phyloP scores from a whole-genome alignment of 2,888 invertebrate genomes.

The Tetranychus truncatus region DNA sequence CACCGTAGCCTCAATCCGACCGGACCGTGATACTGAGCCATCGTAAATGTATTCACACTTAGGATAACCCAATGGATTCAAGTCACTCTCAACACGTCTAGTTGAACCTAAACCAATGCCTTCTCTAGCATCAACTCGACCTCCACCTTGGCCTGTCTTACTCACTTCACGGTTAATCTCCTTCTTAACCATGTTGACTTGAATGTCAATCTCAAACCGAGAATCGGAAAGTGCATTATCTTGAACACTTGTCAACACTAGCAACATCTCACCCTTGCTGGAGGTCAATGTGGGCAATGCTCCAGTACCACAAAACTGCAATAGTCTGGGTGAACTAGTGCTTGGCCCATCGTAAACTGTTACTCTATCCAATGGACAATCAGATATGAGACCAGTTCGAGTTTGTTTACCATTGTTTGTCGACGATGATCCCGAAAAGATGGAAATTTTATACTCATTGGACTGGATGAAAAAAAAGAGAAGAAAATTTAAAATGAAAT shows the following conservation, averaged over 20 bases:
- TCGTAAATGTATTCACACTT: constrained; percentile 15
- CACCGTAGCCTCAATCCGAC: constrained; percentile 30
- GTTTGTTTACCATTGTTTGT: constrained; percentile 16
- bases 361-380: constrained; percentile 33
- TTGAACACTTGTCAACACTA: constrained; percentile 61
- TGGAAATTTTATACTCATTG: constrained; percentile 51
- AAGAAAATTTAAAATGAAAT: not conserved
- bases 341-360: constrained; percentile 65
- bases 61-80: too few relatives aligned
- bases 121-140: constrained; percentile 18
- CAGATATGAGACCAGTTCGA: constrained; percentile 22
- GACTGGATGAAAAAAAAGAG: constrained; percentile 38
- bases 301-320: constrained; percentile 61
- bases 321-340: constrained; percentile 54
- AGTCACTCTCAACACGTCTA: too few relatives aligned
- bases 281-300: constrained; percentile 59
- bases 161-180: not conserved
- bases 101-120: not conserved
- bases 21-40: constrained; percentile 16
- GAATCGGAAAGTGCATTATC: constrained; percentile 59
- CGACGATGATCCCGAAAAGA: constrained; percentile 36
- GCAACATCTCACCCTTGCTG: constrained; percentile 54
- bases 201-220: constrained; percentile 51
- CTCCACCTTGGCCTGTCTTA: not conserved
- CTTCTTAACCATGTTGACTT: constrained; percentile 47